Base-by-base conservation (phyloP, 1,140 invertebrate genomes). In the Oreohelix idahoensis region DNA sequence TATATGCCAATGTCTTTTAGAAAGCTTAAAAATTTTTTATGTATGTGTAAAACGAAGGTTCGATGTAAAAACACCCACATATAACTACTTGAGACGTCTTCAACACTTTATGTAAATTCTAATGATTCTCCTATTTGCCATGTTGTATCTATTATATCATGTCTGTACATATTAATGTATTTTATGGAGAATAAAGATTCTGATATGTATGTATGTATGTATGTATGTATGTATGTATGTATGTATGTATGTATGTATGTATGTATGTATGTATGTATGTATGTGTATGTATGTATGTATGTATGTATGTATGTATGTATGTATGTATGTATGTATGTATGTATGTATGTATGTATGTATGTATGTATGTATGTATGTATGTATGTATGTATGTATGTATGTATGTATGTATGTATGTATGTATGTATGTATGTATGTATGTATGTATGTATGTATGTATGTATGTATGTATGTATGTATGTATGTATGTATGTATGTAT, bases 141-240 rank as follows among this genome's bases (percentile, higher is more conserved):
- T n/a, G n/a, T n/a, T n/a, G n/a, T n/a, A n/a, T n/a, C n/a, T n/a
- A n/a, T n/a, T n/a, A n/a, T n/a, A n/a, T n/a, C n/a, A n/a, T n/a
- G n/a, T n/a, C n/a, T n/a, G n/a, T n/a, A n/a, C n/a, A n/a, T n/a
- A n/a, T n/a, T n/a, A n/a, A n/a, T n/a, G n/a, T n/a, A n/a, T n/a
- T n/a, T n/a, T n/a, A n/a, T n/a, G n/a, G n/a, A n/a, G n/a, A n/a
- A n/a, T n/a, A n/a, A n/a, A n/a, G n/a, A n/a, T n/a, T n/a, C n/a
- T n/a, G n/a, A n/a, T n/a, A 69, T 69, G n/a, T 69, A 69, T 69
- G 63, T 69, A 69, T 69, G 63, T 69, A 69, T 69, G 63, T 69
- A 69, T 69, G 63, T 69, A 69, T 69, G 63, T 69, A 69, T 69
- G 63, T 69, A 69, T 69, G 63, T 69, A 69, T 69, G 63, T 69